Base-by-base conservation (phyloP, 1,140 invertebrate species). In the Drosophila tani region DNA sequence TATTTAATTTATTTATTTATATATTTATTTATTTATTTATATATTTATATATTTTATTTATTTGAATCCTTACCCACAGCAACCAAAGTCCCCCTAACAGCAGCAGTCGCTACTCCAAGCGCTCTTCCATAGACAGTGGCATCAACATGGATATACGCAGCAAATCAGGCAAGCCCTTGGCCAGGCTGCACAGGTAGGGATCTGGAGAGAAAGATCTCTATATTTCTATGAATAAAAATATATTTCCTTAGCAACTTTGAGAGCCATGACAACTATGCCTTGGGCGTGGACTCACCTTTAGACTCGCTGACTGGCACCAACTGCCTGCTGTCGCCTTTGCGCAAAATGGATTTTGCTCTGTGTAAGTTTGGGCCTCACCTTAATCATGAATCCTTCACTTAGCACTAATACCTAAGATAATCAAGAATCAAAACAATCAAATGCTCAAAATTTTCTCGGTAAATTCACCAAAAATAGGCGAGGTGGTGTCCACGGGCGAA, bases 71-170 rank as follows among this genome's bases (percentile, higher is more conserved):
- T 19, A n/a, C 1, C 14, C n/a, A 11, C 19, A 92, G 91, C 79
- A 92, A 91, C 62, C 91, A 92, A 67, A 93, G 93, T 77, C 93
- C 92, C 17, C 84, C 92, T 38, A 92, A 92, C 58, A 91, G 81
- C 51, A 93, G 91, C 92, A 87, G 84, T 29, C 93, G 93, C 83
- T 94, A 96, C 29, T 94, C 95, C 58, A 97, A 97, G 92, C 94
- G 97, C 82, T 96, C 96, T 8, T 97, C 97, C 2, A 96, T 97
- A 69, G 97, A 97, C 93, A 97, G 96, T 92, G 97, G 96, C 73
- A 97, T 97, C 81, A 96, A 97, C 91, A 95, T 97, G 94, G 95
- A 93, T 7, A 91, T 93, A 53, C 80, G 91, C 27, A 78, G 76
- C 32, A 90, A 92, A 46, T 75, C 90, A 5, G 91, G 83, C 45